Evolutionary conservation across 2,113 vertebrate genomes (phyloP).

Genomic region (Electrona antarctica): DNA sequence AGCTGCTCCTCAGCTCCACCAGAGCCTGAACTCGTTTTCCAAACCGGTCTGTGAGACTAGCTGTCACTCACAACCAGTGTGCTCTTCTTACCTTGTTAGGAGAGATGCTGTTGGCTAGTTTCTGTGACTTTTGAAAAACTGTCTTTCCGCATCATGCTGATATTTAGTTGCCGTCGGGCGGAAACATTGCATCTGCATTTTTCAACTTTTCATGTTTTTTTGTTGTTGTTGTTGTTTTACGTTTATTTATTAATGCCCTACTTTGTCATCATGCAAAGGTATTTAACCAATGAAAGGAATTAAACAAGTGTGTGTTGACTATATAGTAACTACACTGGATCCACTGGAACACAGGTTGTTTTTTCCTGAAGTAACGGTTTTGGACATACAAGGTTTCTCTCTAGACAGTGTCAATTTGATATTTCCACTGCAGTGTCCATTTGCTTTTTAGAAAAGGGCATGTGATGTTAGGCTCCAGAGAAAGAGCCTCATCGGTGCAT

Average conservation of each 20-base stretch:
- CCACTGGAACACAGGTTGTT: no score
- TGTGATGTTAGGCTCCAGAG: constrained; percentile 40
- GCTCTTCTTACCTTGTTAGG: constrained; percentile 71
- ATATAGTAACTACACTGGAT: no score
- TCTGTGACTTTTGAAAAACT: constrained; percentile 52
- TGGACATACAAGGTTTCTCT: no score
- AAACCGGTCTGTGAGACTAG: constrained; percentile 47
- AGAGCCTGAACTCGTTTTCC: constrained; percentile 54
- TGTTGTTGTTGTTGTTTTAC: no score
- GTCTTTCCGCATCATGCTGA: constrained; percentile 43
- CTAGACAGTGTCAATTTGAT: no score
- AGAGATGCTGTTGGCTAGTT: constrained; percentile 58
- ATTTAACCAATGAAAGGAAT: no score
- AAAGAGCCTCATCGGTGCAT: constrained; percentile 31
- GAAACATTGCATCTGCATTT: constrained; percentile 17
- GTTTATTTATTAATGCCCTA: no score
- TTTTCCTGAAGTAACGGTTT: no score
- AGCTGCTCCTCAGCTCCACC: constrained; percentile 59
- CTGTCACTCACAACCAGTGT: constrained; percentile 68
- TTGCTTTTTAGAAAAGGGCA: constrained; percentile 6
- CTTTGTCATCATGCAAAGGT: no score
- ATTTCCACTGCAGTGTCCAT: no score
- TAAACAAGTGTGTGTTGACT: no score
- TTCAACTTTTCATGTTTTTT: no score
- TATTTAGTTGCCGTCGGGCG: constrained; percentile 34